Conservation (phyloP, 2,113 vertebrate species). For the Brienomyrus longianalis region DNA sequence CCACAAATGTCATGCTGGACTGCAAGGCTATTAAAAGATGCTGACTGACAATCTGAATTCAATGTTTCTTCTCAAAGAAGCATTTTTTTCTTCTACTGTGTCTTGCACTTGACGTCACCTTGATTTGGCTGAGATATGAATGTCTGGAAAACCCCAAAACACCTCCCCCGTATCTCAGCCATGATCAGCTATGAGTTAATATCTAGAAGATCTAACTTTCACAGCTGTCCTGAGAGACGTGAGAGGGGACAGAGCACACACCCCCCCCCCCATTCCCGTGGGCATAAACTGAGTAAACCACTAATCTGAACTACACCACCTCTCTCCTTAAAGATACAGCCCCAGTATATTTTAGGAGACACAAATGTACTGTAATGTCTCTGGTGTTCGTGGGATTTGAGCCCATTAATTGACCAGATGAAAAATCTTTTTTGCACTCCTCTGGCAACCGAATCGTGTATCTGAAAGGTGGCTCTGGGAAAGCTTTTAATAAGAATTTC, state of each 20-base stretch:
- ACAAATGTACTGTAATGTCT: neutral
- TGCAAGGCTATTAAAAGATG: neutral
- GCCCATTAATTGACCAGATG: neutral
- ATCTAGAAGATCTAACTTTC: neutral
- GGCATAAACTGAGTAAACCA: neutral
- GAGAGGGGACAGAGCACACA: neutral
- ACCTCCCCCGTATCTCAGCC: neutral
- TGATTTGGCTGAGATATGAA: neutral
- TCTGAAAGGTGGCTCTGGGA: neutral
- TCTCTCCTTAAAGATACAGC: neutral
- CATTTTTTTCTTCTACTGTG: neutral
- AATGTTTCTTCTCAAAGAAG: conserved; percentile 27
- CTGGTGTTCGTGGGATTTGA: neutral
- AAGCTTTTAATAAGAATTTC: neutral
- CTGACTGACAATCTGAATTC: neutral
- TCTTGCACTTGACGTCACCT: conserved; percentile 44
- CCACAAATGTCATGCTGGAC: neutral
- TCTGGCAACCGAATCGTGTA: neutral
- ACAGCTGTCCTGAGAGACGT: neutral
- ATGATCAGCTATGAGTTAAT: neutral
- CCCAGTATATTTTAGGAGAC: neutral
- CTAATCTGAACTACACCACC: neutral
- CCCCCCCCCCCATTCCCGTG: neutral
- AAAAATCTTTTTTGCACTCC: neutral
- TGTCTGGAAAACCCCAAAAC: neutral